A percentile compares a stretch with the other conserved stretches of the same genome.
Evolutionary conservation across 1,140 invertebrate species (phyloP).

Genomic region (Zaprionus tsacasi): DNA sequence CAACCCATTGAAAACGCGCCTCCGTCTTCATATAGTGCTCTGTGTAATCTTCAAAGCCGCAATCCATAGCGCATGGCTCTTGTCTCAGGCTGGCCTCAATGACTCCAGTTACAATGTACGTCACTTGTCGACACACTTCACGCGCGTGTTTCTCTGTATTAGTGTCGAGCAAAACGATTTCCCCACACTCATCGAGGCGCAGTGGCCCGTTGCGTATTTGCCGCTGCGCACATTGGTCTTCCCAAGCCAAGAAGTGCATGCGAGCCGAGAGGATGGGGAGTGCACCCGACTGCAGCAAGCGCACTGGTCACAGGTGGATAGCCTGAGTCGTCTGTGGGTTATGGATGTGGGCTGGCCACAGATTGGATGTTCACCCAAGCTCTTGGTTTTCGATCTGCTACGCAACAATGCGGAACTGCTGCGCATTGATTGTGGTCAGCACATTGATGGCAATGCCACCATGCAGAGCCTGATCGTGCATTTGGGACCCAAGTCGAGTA

Average conservation of each 20-base stretch:
- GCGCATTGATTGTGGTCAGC: conserved; percentile 67
- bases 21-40: conserved; percentile 14
- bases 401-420: conserved; percentile 71
- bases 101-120: conserved; percentile 74
- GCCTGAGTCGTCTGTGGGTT: conserved; percentile 71
- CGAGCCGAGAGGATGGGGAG: conserved; percentile 47
- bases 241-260: conserved; percentile 60
- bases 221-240: conserved; percentile 66
- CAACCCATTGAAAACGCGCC: conserved; percentile 22
- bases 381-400: conserved; percentile 78
- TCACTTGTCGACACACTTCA: conserved; percentile 72
- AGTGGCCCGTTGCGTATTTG: conserved; percentile 72
- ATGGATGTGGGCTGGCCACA: conserved; percentile 69
- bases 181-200: conserved; percentile 75
- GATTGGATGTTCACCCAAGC: conserved; percentile 57
- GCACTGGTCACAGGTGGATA: conserved; percentile 76
- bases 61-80: conserved; percentile 34
- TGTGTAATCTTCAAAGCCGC: conserved; percentile 11
- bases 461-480: conserved; percentile 56
- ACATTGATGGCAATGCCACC: conserved; percentile 46
- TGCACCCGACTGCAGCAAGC: conserved; percentile 72
- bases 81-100: conserved; percentile 62
- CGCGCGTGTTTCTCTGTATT: conserved; percentile 77
- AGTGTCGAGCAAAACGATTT: conserved; percentile 55
- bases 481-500: conserved; percentile 59